Evolutionary conservation across 2,113 vertebrate genomes (phyloP), one percentile per base, ranked within the genome.

Genomic region (Actenoides lindsayi): DNA sequence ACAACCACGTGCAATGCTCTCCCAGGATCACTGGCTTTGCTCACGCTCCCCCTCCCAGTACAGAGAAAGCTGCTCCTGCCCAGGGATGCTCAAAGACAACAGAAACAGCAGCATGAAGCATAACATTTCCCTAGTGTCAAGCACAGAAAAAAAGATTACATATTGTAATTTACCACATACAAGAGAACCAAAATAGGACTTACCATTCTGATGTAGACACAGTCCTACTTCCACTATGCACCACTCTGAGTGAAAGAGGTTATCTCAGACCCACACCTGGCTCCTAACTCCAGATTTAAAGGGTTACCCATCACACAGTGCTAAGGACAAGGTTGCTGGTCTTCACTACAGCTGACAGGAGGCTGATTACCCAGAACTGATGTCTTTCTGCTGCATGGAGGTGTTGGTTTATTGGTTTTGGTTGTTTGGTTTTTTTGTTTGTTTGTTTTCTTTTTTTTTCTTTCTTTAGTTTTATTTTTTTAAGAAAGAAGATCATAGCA

Each of bases 1-100:
- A 17, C 8, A 27, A 54, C 5, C 10, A 13, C 27, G 7, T 0
- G 2, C 23, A 31, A 21, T 1, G 0, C 21, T 48, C 42, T 62
- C 41, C n/a, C 46, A 42, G 28, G 9, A 41, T 31, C 44, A 5
- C 50, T 23, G 4, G 6, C 33, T 46, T 51, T 42, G 13, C 9
- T 65, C 24, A 6, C 5, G 1, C 18, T 44, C 81, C 50, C 83
- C 50, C 24, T 42, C 13, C 48, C 6, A 2, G 12, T 30, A 15
- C 28, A 57, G 16, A 65, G 9, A 21, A 63, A 83, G 27, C 20
- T 28, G 8, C 24, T 54, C 23, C 13, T 60, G 24, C 14, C 19
- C 39, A 39, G 6, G 9, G 13, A 3, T 11, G 3, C 27, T 15
- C 30, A 33, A 7, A 68, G 16, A 82, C 7, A 37, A 16, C 42